Evolutionary conservation across 2,113 vertebrate genomes (phyloP).

Genomic region (Callorhinus ursinus): DNA sequence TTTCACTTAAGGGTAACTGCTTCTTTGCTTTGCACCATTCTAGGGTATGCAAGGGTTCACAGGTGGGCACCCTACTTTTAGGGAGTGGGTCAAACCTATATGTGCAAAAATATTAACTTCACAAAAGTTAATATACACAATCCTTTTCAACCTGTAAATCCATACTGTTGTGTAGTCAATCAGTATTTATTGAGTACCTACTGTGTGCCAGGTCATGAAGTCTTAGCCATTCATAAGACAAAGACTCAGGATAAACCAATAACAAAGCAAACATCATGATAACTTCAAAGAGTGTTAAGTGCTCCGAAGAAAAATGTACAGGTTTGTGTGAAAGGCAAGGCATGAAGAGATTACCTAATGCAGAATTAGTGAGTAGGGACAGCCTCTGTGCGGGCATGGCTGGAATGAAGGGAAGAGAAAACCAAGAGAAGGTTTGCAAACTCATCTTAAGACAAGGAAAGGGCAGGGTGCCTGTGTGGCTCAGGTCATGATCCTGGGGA

Average conservation of each 20-base stretch:
- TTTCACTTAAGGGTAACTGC: background rate
- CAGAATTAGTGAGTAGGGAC: too few species aligned
- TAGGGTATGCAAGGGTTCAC: background rate
- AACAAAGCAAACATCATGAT: background rate
- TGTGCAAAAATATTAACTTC: background rate
- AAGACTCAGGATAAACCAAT: background rate
- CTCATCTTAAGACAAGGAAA: background rate
- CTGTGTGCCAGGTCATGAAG: accelerated
- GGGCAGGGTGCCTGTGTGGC: too few species aligned
- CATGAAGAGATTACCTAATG: accelerated
- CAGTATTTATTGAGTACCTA: background rate
- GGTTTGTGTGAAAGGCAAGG: accelerated
- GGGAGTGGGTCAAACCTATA: background rate
- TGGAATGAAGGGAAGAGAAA: background rate
- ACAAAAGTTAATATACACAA: background rate
- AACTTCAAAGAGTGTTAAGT: background rate
- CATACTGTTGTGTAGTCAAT: accelerated
- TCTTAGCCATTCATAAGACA: background rate
- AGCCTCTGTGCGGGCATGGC: background rate
- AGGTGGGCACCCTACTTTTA: background rate
- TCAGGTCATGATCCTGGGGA: too few species aligned
- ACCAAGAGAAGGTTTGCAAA: background rate
- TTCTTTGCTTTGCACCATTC: background rate
- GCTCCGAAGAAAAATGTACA: background rate
- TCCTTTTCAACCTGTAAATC: background rate